Percentiles rank a stretch among this genome's conserved stretches.
Evolutionary conservation across 2,113 vertebrate genomes (phyloP).

Genomic region (Mugil cephalus): DNA sequence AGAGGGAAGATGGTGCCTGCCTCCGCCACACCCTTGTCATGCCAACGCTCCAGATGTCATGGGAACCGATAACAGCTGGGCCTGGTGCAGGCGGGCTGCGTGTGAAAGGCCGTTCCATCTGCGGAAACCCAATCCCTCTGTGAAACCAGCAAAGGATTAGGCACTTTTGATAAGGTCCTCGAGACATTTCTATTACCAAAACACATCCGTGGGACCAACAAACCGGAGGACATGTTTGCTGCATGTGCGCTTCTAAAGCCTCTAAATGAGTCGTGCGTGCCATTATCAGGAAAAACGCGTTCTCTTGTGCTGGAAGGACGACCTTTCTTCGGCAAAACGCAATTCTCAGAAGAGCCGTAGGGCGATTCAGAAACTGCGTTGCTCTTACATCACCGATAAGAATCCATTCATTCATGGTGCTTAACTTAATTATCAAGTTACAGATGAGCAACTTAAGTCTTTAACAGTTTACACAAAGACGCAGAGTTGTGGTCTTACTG

Average conservation of each 20-base stretch:
- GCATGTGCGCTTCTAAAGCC: slow-evolving; percentile 13
- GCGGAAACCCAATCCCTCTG: slow-evolving; percentile 85
- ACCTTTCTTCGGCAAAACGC: not conserved
- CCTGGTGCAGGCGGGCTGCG: slow-evolving; percentile 69
- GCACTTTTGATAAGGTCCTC: slow-evolving; percentile 83
- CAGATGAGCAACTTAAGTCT: slow-evolving; percentile 41
- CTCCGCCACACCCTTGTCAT: slow-evolving; percentile 77
- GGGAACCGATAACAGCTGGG: slow-evolving; percentile 85
- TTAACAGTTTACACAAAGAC: slow-evolving; percentile 29
- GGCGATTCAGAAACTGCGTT: not conserved
- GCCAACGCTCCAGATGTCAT: slow-evolving; percentile 84
- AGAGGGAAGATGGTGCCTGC: slow-evolving; percentile 57
- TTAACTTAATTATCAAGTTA: slow-evolving; percentile 22
- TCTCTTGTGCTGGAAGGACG: not conserved
- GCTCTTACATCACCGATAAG: not conserved
- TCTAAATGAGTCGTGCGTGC: not conserved
- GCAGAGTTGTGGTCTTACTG: slow-evolving; percentile 49
- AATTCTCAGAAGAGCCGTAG: not conserved
- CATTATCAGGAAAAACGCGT: not conserved
- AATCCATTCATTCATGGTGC: not conserved
- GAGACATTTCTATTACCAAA: slow-evolving; percentile 80
- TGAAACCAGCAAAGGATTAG: slow-evolving; percentile 84
- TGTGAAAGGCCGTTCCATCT: slow-evolving; percentile 80
- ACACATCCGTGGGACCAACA: slow-evolving; percentile 65
- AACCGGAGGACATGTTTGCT: slow-evolving; percentile 34